Evolutionary conservation across 2,888 invertebrate genomes (phyloP).

Genomic region (Dasypogon diadema): DNA sequence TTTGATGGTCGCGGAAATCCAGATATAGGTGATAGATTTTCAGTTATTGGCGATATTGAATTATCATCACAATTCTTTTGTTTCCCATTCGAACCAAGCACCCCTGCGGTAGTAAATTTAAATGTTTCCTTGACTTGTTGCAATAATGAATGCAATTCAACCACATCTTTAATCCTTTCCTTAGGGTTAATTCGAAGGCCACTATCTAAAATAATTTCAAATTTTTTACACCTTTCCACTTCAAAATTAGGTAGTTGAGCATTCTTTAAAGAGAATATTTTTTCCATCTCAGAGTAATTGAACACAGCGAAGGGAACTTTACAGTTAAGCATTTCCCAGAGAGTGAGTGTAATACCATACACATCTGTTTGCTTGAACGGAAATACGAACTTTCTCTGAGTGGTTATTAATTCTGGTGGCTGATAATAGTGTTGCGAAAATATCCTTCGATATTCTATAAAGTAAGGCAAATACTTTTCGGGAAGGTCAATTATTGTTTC

Average conservation of each 20-base stretch:
- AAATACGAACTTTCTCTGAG: conserved; percentile 53
- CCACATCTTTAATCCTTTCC: conserved; percentile 51
- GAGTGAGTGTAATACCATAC: conserved; percentile 56
- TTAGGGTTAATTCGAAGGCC: conserved; percentile 53
- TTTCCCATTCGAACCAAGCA: neutral
- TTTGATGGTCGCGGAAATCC: neutral
- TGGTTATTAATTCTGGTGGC: conserved; percentile 56
- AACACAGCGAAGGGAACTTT: conserved; percentile 57
- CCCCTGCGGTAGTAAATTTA: no score
- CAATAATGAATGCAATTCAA: conserved; percentile 47
- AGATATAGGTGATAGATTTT: neutral
- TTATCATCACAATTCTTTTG: neutral
- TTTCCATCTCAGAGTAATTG: conserved; percentile 55
- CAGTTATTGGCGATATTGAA: neutral
- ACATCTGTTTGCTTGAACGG: conserved; percentile 57
- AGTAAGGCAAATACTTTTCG: conserved; percentile 53
- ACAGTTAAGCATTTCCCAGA: conserved; percentile 58
- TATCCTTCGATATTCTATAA: conserved; percentile 55
- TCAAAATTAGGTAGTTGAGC: conserved; percentile 55
- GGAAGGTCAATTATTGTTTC: neutral
- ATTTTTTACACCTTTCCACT: conserved; percentile 49
- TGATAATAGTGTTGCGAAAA: conserved; percentile 57
- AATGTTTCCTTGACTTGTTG: conserved; percentile 12
- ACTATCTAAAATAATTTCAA: conserved; percentile 51
- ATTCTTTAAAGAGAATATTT: conserved; percentile 51